A percentile compares a stretch with the other conserved stretches of the same genome.
These are phyloP conservation scores for Ashinkailepas kermadecensis DNA, from an alignment of 2,888 invertebrate genomes.

Conservation along the genomic window DNA sequence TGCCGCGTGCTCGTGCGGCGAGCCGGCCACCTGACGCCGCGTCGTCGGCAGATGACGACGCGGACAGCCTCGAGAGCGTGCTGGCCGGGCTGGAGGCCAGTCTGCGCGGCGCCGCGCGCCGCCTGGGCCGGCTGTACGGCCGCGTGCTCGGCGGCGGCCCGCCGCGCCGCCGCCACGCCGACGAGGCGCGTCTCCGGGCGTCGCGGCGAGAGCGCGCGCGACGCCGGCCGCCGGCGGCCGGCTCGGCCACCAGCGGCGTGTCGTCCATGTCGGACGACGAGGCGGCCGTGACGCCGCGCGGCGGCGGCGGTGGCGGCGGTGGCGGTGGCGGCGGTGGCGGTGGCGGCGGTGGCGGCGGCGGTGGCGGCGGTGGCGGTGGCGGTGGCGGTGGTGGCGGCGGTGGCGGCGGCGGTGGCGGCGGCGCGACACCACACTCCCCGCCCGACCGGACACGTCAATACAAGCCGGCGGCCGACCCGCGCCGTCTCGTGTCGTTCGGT, in stretches of 20 bases:
- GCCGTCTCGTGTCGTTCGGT: background rate
- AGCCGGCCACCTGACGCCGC: background rate
- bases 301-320: too few relatives aligned
- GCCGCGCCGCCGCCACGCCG: background rate
- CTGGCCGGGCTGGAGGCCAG: background rate
- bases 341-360: too few relatives aligned
- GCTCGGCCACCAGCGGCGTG: background rate
- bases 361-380: too few relatives aligned
- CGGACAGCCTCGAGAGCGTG: background rate
- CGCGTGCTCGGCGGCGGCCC: background rate
- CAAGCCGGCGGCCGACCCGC: background rate
- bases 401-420: background rate
- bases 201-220: background rate
- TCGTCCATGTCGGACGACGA: slow-evolving; percentile 9
- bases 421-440: background rate
- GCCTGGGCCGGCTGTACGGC: background rate
- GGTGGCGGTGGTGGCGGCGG: too few relatives aligned
- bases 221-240: background rate
- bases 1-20: background rate
- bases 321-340: too few relatives aligned
- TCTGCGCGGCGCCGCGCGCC: background rate
- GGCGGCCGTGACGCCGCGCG: background rate
- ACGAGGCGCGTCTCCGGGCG: background rate
- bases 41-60: background rate
- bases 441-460: background rate